phyloP scores from a whole-genome alignment of 2,888 invertebrate species.

The Synanthedon formicaeformis region DNA sequence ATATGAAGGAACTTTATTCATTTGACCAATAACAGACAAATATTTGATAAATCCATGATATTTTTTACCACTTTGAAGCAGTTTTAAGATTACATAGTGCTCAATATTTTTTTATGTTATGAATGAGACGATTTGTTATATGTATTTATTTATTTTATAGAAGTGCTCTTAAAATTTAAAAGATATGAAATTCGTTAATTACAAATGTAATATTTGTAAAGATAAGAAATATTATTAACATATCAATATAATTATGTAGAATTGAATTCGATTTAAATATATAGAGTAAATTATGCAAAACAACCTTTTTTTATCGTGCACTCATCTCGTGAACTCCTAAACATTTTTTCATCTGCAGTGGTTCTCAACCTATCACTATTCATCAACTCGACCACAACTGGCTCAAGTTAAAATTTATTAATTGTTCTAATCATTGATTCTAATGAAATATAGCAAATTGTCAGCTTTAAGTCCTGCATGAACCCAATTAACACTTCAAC shows the following conservation, averaged over 20 bases:
- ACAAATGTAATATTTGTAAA: slow-evolving; percentile 34
- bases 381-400: too few relatives aligned
- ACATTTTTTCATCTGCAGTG: too few relatives aligned
- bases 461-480: too few relatives aligned
- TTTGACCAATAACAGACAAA: slow-evolving; percentile 60
- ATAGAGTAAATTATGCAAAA: too few relatives aligned
- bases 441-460: too few relatives aligned
- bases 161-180: slow-evolving; percentile 39
- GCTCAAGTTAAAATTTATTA: too few relatives aligned
- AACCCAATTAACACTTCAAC: too few relatives aligned
- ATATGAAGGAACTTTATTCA: slow-evolving; percentile 69
- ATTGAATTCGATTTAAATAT: slow-evolving; percentile 13
- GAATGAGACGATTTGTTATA: slow-evolving; percentile 28
- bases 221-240: slow-evolving; percentile 17
- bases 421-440: too few relatives aligned
- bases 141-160: neutral
- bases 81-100: slow-evolving; percentile 50
- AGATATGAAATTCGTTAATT: slow-evolving; percentile 28
- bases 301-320: too few relatives aligned
- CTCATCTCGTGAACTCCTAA: too few relatives aligned
- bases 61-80: slow-evolving; percentile 30
- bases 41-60: slow-evolving; percentile 29
- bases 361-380: too few relatives aligned
- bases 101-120: slow-evolving; percentile 47
- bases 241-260: slow-evolving; percentile 24